Evolutionary conservation across 2,888 invertebrate genomes (phyloP), one percentile per base, ranked within the genome.

Genomic region (Herminia tarsipennalis): DNA sequence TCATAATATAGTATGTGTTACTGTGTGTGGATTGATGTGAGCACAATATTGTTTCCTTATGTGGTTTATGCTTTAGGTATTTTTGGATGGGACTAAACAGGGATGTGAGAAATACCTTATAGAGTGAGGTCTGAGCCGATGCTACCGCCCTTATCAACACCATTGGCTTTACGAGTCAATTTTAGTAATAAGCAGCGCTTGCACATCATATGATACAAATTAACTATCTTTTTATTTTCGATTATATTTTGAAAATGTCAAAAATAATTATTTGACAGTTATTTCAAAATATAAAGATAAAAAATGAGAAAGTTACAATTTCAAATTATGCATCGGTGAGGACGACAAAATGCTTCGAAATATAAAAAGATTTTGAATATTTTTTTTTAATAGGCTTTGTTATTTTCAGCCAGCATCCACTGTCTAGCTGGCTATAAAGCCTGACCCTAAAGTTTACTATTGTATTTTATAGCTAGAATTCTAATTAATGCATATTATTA

Each of bases 401-500:
- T 76, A 24, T 52, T 63, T 72, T 70, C 51, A 56, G 78, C 78
- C 77, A 68, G 75, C 70, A 60, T 65, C 54, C 57, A 68, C 70
- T 56, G 59, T 65, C 64, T 72, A 62, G 76, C 78, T 78, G 78
- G 81, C 74, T 63, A 49, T 70, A 57, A 62, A 79, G 83, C 83
- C 83, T 73, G 68, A 76, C 77, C 83, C 81, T 76, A 80, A 78
- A 76, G 70, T 82, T 84, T 85, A 87, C 80, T 88, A 88, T 80
- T 85, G 86, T 89, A 90, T 85, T 88, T 88, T 85, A 88, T 91
- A 91, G 91, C 88, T 91, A 91, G 91, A 90, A 81, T 76, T 90
- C 86, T 89, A 89, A 90, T 83, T 90, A 89, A 88, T 88, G 88
- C 90, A 88, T 91, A 90, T 86, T 88, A 88, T 87, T 90, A 90